Conservation (phyloP, 2,888 invertebrate genomes). For the Drosophila kuntzei region DNA sequence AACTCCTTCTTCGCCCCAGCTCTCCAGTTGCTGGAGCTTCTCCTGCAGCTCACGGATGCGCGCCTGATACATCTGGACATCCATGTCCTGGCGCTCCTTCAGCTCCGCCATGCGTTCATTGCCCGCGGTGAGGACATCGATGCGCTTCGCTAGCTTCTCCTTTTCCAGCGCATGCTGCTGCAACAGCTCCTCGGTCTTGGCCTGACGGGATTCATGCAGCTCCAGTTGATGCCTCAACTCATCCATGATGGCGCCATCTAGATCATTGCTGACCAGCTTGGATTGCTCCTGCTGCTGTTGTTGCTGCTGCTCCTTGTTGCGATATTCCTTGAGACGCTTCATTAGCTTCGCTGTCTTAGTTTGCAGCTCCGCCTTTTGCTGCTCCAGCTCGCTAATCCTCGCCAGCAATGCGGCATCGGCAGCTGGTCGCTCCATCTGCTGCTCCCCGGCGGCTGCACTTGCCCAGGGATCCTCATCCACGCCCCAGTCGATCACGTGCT, state of each 20-base stretch:
- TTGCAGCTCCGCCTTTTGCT: constrained; percentile 89
- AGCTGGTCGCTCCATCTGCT: constrained; percentile 1
- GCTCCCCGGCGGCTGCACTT: constrained; percentile 86
- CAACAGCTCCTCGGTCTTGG: constrained; percentile 87
- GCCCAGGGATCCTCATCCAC: constrained; percentile 87
- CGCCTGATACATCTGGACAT: constrained; percentile 90
- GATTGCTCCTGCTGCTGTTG: constrained; percentile 26
- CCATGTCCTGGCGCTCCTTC: constrained; percentile 93
- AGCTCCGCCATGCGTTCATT: constrained; percentile 92
- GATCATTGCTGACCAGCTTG: constrained; percentile 83
- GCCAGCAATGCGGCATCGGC: constrained; percentile 21
- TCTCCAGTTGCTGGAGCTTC: constrained; percentile 87
- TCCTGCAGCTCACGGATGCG: constrained; percentile 90
- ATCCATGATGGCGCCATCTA: constrained; percentile 92
- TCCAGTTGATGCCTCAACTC: constrained; percentile 90
- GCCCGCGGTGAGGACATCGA: constrained; percentile 90
- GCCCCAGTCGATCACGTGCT: constrained; percentile 61
- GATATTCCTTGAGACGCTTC: constrained; percentile 94
- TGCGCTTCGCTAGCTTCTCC: constrained; percentile 89
- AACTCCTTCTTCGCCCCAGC: constrained; percentile 84
- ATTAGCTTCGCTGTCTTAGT: constrained; percentile 91
- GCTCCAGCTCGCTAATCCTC: constrained; percentile 87
- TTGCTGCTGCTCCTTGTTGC: constrained; percentile 85
- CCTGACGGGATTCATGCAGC: constrained; percentile 88
- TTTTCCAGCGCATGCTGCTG: constrained; percentile 89